Evolutionary conservation across 2,888 invertebrate genomes (phyloP), one percentile per base, ranked within the genome.

Genomic region (Aphodius granarius): DNA sequence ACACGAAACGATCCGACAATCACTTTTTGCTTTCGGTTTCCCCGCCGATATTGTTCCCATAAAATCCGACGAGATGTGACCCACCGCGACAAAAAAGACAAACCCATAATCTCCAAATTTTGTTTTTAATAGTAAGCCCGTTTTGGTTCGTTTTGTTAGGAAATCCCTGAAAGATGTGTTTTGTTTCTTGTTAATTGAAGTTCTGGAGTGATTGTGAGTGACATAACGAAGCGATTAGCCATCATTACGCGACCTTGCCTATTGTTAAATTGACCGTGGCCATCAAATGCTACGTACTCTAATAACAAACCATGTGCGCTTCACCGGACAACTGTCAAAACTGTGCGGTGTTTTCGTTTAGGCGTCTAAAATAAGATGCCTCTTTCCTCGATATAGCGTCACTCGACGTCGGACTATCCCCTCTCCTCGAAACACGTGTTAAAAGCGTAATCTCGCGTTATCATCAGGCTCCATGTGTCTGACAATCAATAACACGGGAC

Each of bases 401-500:
- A 43, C 9, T 1, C 43, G 43, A 43, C 43, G 43, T 43, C 43
- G 43, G 43, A 43, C 43, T 43, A 3, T 1, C 43, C 43, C 43
- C 43, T 13, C 43, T 43, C 43, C 43, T 1, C 43, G 43, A 9
- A 43, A 43, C 43, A 43, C 43, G 43, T 43, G 43, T 6, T 68
- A 20, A 68, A 68, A 68, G n/a, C n/a, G 20, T 21, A 20, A 18
- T 22, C 68, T 20, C 73, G 72, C 73, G 68, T 21, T 74, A 22
- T 68, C 20, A 74, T 78, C 78, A 73, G 65, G 76, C 76, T 81
- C 78, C 80, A 82, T 79, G 81, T 80, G 80, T 75, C 79, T 77
- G 81, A 81, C 82, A 82, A 82, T 83, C 83, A 82, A 83, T 83
- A 83, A 78, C 81, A 78, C 77, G 66, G 20, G 72, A 74, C 64